Evolutionary conservation across 1,140 invertebrate genomes (phyloP).

Genomic region (Dolichoris vasculosae): DNA sequence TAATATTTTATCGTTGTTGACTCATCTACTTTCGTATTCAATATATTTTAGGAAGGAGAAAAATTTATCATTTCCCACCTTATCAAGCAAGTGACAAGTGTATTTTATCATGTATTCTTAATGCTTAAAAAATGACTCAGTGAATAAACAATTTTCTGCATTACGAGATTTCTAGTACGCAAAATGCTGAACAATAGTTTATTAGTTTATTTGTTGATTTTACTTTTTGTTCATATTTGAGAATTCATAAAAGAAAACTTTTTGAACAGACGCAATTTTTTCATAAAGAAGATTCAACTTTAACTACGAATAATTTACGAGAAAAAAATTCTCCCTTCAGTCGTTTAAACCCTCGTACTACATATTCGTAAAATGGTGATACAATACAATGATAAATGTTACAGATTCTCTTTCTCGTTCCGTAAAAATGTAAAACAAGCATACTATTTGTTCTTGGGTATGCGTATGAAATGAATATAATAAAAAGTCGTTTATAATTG

Average conservation of each 20-base stretch:
- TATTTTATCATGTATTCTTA: no score
- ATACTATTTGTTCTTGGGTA: neutral
- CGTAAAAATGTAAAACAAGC: neutral
- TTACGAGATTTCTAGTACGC: no score
- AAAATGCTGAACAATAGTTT: neutral
- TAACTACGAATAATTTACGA: neutral
- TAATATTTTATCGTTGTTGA: neutral
- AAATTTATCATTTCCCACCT: neutral
- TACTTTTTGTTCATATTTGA: neutral
- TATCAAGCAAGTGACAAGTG: neutral
- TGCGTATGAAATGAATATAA: neutral
- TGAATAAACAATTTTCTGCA: no score
- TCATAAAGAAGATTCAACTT: no score
- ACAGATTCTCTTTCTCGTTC: neutral
- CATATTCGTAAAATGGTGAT: neutral
- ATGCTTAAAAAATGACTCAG: no score
- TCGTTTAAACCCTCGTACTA: neutral
- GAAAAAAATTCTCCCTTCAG: neutral
- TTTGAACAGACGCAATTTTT: neutral
- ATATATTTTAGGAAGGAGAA: neutral
- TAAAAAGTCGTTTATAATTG: slow-evolving; percentile 2
- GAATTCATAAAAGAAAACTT: neutral
- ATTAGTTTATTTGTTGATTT: neutral
- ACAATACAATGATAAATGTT: neutral
- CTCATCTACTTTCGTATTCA: neutral